A percentile compares a stretch with the other conserved stretches of the same genome.
phyloP scores from a whole-genome alignment of 2,888 invertebrate species.

The Tenthredo notha region DNA sequence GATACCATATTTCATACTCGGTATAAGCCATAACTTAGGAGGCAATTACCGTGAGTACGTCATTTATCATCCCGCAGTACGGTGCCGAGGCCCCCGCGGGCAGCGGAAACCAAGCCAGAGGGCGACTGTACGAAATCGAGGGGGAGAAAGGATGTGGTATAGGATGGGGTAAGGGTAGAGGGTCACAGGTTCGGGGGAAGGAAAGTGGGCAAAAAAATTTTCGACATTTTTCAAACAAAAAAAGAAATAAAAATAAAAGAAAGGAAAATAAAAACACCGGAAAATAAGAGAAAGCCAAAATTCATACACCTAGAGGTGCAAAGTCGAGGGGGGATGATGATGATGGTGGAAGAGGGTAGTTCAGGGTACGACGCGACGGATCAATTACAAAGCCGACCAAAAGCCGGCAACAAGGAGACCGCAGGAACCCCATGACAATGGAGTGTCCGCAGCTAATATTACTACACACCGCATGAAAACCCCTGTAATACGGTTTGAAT shows the following conservation, averaged over 20 bases:
- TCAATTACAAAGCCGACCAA: constrained; percentile 65
- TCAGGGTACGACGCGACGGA: constrained; percentile 57
- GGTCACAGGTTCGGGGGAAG: background rate
- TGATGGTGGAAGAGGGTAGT: background rate
- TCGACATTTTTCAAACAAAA: background rate
- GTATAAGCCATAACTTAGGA: constrained; percentile 82
- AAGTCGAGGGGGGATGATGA: background rate
- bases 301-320: background rate
- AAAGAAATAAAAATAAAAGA: background rate
- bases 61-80: constrained; percentile 79
- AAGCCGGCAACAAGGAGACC: constrained; percentile 64
- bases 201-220: no score
- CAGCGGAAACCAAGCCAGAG: constrained; percentile 35
- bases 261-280: background rate
- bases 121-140: background rate
- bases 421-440: constrained; percentile 62
- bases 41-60: constrained; percentile 83
- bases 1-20: constrained; percentile 82
- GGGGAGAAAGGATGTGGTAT: background rate
- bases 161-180: background rate
- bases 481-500: constrained; percentile 39
- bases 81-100: constrained; percentile 60
- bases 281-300: background rate
- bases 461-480: constrained; percentile 36
- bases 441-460: constrained; percentile 65